A percentile compares a stretch with the other conserved stretches of the same genome.
These are phyloP conservation scores for Drosophila nigrodunni DNA, from an alignment of 1,140 invertebrate genomes.

Conservation along the genomic window DNA sequence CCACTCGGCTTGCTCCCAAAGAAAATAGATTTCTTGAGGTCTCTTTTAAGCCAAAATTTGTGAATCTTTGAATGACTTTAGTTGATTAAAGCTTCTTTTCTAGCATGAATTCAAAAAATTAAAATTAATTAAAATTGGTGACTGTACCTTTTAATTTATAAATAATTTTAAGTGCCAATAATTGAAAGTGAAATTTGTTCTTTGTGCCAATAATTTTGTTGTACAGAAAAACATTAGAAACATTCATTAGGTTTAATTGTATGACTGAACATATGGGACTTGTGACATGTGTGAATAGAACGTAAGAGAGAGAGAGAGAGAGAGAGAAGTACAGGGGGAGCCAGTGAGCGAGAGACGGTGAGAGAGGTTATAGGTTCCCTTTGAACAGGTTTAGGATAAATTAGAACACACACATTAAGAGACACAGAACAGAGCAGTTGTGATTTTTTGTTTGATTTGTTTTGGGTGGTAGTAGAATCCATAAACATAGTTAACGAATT, in stretches of 20 bases:
- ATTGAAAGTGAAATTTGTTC: too few species aligned
- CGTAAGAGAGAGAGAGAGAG: constrained; percentile 32
- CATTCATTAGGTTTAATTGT: constrained; percentile 35
- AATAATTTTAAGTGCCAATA: too few species aligned
- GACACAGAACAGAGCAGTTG: constrained; percentile 34
- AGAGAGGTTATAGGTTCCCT: constrained; percentile 61
- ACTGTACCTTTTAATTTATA: too few species aligned
- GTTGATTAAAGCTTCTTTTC: too few species aligned
- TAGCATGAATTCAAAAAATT: too few species aligned
- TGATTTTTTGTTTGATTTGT: constrained; percentile 13
- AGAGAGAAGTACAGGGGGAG: neutral
- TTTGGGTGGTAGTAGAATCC: constrained; percentile 35
- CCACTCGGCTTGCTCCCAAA: too few species aligned
- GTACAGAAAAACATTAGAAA: constrained; percentile 32
- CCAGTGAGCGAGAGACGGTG: constrained; percentile 17
- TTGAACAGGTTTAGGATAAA: constrained; percentile 50
- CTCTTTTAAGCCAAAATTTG: too few species aligned
- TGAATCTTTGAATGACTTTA: too few species aligned
- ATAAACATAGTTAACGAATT: constrained; percentile 43
- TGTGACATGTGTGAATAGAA: constrained; percentile 53
- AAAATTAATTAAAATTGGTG: too few species aligned
- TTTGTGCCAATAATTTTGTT: too few species aligned
- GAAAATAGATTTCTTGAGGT: too few species aligned
- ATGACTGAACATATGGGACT: constrained; percentile 44
- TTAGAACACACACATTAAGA: constrained; percentile 39